phyloP scores from a whole-genome alignment of 2,113 vertebrate species.

The Gila orcuttii region DNA sequence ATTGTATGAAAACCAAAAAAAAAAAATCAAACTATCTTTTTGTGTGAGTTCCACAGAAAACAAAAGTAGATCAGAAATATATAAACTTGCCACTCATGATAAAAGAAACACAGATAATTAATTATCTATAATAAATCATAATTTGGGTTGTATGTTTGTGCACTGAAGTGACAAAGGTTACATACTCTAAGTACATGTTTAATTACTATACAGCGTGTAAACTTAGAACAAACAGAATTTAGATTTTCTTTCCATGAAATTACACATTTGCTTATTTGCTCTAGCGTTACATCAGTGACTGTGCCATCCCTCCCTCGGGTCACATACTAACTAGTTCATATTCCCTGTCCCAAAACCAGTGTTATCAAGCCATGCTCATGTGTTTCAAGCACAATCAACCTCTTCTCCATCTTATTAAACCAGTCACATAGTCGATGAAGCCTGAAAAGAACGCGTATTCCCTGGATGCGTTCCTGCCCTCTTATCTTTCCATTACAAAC shows the following conservation, averaged over 20 bases:
- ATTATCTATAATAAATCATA: background rate
- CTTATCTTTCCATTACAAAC: conserved; percentile 55
- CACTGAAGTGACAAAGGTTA: background rate
- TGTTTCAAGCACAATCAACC: conserved; percentile 49
- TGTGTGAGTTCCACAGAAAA: background rate
- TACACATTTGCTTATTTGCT: conserved; percentile 16
- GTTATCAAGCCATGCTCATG: conserved; percentile 58
- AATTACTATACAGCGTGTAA: background rate
- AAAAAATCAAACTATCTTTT: background rate
- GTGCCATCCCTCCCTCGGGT: conserved; percentile 45
- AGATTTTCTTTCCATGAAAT: background rate
- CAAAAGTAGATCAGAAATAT: background rate
- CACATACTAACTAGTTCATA: conserved; percentile 46
- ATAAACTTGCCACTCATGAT: background rate
- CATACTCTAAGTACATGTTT: background rate
- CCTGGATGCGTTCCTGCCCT: conserved; percentile 63
- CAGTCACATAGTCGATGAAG: conserved; percentile 75
- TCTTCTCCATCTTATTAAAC: conserved; percentile 68
- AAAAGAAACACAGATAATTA: background rate
- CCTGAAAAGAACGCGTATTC: conserved; percentile 70
- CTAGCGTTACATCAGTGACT: conserved; percentile 11
- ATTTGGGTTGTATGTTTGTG: background rate
- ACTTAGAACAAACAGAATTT: background rate
- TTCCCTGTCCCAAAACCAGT: conserved; percentile 58
- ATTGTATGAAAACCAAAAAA: no score